Evolutionary conservation across 1,140 invertebrate species (phyloP).

Genomic region (Meloidogyne hapla): DNA sequence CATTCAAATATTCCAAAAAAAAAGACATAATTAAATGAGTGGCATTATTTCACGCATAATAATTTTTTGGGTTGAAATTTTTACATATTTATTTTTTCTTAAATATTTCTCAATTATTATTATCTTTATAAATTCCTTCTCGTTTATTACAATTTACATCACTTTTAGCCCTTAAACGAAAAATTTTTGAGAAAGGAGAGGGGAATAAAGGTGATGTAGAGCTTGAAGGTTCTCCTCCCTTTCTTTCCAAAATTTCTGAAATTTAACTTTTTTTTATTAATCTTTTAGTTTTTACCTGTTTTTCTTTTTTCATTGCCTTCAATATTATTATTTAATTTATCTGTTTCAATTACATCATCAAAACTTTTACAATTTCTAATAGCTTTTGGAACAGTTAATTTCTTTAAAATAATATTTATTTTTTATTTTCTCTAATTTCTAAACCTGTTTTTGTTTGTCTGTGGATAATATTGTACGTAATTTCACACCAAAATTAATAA

Average conservation of each 20-base stretch:
- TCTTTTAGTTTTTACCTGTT: neutral
- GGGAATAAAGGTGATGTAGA: neutral
- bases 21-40: too few species aligned
- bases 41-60: too few species aligned
- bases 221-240: neutral
- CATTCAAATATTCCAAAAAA: too few species aligned
- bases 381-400: constrained; percentile 66
- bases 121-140: neutral
- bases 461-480: neutral
- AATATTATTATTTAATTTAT: constrained; percentile 7
- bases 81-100: constrained; percentile 15
- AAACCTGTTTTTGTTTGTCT: neutral
- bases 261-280: neutral
- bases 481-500: neutral
- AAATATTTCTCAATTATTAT: constrained; percentile 12
- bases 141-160: neutral
- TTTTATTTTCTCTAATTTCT: neutral
- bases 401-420: neutral
- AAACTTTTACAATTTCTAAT: constrained; percentile 65
- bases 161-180: neutral
- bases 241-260: neutral
- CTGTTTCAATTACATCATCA: constrained; percentile 1
- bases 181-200: constrained; percentile 1
- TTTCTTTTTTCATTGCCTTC: neutral
- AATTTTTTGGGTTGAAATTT: too few species aligned